These are phyloP conservation scores for Agrochola lychnidis DNA, from an alignment of 2,888 invertebrate genomes.

Conservation along the genomic window DNA sequence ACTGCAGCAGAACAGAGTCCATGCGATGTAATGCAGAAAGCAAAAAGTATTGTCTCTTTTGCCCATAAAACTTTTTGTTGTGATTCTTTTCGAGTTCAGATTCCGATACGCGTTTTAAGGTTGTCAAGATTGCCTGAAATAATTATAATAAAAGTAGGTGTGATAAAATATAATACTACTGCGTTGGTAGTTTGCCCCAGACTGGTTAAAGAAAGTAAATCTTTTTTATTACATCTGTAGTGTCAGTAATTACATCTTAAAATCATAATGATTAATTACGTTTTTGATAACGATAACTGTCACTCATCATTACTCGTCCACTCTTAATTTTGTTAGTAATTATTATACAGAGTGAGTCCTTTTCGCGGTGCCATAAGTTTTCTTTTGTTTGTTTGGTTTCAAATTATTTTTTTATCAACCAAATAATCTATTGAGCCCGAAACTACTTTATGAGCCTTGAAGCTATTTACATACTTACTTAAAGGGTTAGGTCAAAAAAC, in stretches of 20 bases:
- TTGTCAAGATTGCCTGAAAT: neutral
- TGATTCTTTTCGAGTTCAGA: conserved; percentile 7
- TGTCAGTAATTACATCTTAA: neutral
- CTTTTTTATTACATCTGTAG: neutral
- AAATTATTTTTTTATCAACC: too few relatives aligned
- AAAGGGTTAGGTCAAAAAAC: neutral
- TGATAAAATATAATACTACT: neutral
- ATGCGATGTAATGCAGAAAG: neutral
- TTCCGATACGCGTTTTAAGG: conserved; percentile 9
- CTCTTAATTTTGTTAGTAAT: neutral
- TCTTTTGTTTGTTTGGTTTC: neutral
- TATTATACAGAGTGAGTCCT: neutral
- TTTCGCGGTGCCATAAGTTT: neutral
- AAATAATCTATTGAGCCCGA: too few relatives aligned
- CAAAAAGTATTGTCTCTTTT: neutral
- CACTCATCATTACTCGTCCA: neutral
- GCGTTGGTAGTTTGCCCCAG: neutral
- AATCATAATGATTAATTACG: neutral
- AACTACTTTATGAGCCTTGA: too few relatives aligned
- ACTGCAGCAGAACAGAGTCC: neutral
- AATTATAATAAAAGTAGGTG: neutral
- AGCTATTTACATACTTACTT: neutral
- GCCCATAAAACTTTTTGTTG: neutral
- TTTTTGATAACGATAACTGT: neutral
- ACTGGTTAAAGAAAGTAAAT: neutral